Percentiles rank a stretch among this genome's conserved stretches.
These are phyloP conservation scores for Neoniphon sammara DNA, from an alignment of 2,797 vertebrate species.

Conservation along the genomic window DNA sequence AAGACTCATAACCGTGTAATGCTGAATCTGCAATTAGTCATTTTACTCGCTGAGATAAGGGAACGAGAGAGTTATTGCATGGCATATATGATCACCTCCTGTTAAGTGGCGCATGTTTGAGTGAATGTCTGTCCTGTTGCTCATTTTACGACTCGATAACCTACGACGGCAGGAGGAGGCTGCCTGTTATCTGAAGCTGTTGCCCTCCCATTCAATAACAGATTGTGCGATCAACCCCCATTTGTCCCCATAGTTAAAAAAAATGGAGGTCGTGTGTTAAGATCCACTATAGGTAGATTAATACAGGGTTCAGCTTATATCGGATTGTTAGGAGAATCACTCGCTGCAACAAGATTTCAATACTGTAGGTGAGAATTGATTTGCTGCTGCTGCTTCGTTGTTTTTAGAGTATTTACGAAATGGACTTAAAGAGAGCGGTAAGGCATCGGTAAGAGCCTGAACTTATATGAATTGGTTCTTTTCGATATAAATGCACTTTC, in stretches of 20 bases:
- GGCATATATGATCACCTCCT: conserved; percentile 65
- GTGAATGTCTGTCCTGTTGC: conserved; percentile 57
- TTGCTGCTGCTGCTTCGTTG: conserved; percentile 75
- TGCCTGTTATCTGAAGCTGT: conserved; percentile 59
- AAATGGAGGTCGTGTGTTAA: conserved; percentile 26
- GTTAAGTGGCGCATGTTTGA: conserved; percentile 70
- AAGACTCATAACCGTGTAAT: conserved; percentile 22
- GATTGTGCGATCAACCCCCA: conserved; percentile 33
- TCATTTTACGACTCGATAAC: conserved; percentile 42
- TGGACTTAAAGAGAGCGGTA: conserved; percentile 56
- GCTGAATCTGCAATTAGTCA: conserved; percentile 8
- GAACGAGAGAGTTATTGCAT: conserved; percentile 60
- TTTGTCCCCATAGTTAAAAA: conserved; percentile 48
- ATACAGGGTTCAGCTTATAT: conserved; percentile 35
- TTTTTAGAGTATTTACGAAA: conserved; percentile 70
- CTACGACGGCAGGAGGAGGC: conserved; percentile 43
- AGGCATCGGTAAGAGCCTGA: conserved; percentile 65
- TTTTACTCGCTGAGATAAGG: conserved; percentile 25
- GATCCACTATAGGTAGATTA: conserved; percentile 47
- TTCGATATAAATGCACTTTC: conserved; percentile 80
- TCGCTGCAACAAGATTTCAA: conserved; percentile 53
- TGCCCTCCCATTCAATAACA: conserved; percentile 34
- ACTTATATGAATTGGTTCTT: conserved; percentile 67
- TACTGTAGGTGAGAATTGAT: conserved; percentile 72
- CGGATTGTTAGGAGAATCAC: conserved; percentile 40